A percentile compares a stretch with the other conserved stretches of the same genome.
phyloP scores from a whole-genome alignment of 2,797 vertebrate species.

The Galaxias olidus region DNA sequence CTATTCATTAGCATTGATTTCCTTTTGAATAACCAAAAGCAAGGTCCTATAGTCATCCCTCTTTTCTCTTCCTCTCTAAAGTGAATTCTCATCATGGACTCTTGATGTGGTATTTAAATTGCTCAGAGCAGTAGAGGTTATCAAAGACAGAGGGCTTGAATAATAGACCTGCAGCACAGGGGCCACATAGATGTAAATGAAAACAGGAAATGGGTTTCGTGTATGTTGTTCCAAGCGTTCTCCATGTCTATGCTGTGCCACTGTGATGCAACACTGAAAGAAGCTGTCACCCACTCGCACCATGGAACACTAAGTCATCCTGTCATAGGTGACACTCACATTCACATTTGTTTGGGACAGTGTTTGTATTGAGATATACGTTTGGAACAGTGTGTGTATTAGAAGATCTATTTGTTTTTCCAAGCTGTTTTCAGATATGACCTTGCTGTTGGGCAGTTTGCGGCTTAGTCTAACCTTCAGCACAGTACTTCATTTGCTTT shows the following conservation, averaged over 20 bases:
- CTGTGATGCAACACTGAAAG: constrained; percentile 2
- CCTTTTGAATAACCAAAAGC: constrained; percentile 48
- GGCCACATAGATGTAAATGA: constrained; percentile 56
- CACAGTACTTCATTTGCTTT: not conserved
- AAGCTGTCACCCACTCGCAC: constrained; percentile 14
- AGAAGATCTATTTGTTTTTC: constrained; percentile 26
- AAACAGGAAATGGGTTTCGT: constrained; percentile 30
- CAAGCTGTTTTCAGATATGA: constrained; percentile 20
- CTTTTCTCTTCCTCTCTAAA: not conserved
- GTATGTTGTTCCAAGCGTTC: constrained; percentile 16
- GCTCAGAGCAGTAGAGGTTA: constrained; percentile 67
- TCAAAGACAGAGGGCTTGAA: constrained; percentile 65
- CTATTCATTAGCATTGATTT: constrained; percentile 66
- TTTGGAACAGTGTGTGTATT: constrained; percentile 42
- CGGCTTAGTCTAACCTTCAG: constrained; percentile 4
- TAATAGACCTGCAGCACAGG: constrained; percentile 56
- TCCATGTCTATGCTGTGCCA: not conserved
- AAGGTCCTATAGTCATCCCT: constrained; percentile 17
- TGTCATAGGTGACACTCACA: constrained; percentile 12
- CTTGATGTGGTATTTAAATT: constrained; percentile 63
- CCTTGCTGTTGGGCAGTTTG: constrained; percentile 36
- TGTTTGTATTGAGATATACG: no score
- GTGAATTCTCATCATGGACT: constrained; percentile 38
- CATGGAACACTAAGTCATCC: not conserved
- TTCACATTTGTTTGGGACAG: constrained; percentile 40